Percentiles rank a stretch among this genome's conserved stretches.
These are phyloP conservation scores for Tetranychus piercei DNA, from an alignment of 2,888 invertebrate species.

Conservation along the genomic window DNA sequence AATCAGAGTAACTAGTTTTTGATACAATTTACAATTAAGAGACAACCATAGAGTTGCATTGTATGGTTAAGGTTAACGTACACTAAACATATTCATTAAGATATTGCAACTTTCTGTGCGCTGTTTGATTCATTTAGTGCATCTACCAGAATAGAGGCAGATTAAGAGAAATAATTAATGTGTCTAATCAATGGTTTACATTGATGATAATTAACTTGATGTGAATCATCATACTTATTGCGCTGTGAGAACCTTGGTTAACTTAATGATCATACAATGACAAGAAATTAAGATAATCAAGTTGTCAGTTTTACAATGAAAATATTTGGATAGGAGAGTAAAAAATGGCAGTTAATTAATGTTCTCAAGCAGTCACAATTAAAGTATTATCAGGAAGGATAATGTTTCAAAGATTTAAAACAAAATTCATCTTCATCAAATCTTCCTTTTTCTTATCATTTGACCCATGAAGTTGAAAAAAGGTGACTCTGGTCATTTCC, in stretches of 20 bases:
- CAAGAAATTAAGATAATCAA: background rate
- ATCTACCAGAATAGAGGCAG: too few relatives aligned
- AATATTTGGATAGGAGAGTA: background rate
- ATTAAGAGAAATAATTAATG: background rate
- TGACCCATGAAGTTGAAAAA: background rate
- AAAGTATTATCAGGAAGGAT: background rate
- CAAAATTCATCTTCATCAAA: too few relatives aligned
- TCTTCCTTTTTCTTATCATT: background rate
- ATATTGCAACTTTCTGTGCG: too few relatives aligned
- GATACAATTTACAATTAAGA: background rate
- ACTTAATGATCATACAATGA: background rate
- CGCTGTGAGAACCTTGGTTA: background rate
- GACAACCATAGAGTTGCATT: background rate
- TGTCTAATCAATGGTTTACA: background rate
- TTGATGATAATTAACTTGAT: background rate
- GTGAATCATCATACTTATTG: too few relatives aligned
- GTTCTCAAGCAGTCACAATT: background rate
- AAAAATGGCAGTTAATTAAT: background rate
- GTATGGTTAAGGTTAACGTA: background rate
- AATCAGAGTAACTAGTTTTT: background rate
- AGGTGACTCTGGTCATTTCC: background rate
- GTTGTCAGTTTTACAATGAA: background rate
- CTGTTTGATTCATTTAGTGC: too few relatives aligned
- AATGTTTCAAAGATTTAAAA: background rate
- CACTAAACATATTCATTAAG: too few relatives aligned